Percentiles rank a stretch among this genome's conserved stretches.
Evolutionary conservation across 2,113 vertebrate species (phyloP).

Genomic region (Proteles cristata): DNA sequence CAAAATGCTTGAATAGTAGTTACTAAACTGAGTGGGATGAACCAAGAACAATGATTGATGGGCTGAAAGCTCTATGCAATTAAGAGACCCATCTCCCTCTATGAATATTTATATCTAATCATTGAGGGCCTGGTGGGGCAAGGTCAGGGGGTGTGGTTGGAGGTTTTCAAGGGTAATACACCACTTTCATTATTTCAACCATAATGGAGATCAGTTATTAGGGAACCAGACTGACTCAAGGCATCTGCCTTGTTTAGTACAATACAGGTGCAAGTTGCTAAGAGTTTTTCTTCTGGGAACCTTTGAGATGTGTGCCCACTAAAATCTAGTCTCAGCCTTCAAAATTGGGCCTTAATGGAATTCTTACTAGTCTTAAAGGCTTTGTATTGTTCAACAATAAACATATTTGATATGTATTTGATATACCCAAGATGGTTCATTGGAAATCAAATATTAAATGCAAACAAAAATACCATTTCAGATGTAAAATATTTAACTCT

Average conservation of each 20-base stretch:
- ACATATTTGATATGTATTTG: neutral
- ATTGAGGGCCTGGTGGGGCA: neutral
- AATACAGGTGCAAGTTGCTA: neutral
- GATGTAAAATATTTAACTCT: neutral
- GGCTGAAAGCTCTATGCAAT: neutral
- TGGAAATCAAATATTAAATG: slow-evolving; percentile 55
- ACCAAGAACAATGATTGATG: slow-evolving; percentile 19
- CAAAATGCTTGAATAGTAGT: neutral
- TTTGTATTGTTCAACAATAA: neutral
- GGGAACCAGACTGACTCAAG: neutral
- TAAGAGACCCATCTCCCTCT: neutral
- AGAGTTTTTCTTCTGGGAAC: neutral
- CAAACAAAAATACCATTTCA: slow-evolving; percentile 38
- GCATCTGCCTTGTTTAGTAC: neutral
- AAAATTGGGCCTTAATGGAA: neutral
- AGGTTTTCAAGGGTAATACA: neutral
- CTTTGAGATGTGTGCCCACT: neutral
- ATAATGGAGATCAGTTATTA: neutral
- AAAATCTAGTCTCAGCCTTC: slow-evolving; percentile 38
- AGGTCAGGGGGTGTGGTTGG: neutral
- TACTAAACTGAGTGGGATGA: neutral
- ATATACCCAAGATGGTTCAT: neutral
- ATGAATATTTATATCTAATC: neutral
- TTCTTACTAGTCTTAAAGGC: neutral
- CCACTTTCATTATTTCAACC: neutral